Base-by-base conservation (phyloP, 2,113 vertebrate species). In the Sceloporus tristichus region DNA sequence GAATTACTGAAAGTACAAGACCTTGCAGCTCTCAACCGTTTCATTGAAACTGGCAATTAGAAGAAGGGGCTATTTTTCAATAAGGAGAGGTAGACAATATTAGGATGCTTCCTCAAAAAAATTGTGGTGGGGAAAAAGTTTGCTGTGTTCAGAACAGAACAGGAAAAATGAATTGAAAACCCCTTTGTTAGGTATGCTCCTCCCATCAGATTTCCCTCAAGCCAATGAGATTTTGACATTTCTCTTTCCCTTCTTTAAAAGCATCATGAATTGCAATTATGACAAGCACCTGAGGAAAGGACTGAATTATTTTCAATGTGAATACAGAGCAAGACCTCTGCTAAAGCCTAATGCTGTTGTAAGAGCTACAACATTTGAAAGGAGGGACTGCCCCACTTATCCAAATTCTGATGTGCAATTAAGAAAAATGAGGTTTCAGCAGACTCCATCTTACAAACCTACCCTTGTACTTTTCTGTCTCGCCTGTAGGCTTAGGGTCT, bases 401-500 rank as follows among this genome's bases (percentile, higher is more conserved):
- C 34, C 74, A 75, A 29, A 27, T 71, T 71, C 54, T 59, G 53
- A 19, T 59, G 16, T 29, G 8, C 2, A 56, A 71, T 9, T 11
- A 40, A 29, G 54, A 29, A n/a, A 71, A 9, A 56, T 48, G 21
- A 59, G 25, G 10, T 6, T 40, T 25, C 16, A 10, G 82, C 40
- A 71, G 21, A 56, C 29, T 68, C 70, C 79, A 6, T 38, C 40
- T 23, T 54, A 11, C 34, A 8, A 79, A 91, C 96, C 91, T 95
- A 99, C 98, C 98, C 97, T 98, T 99, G 75, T 97, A 97, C 93
- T 97, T 97, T 95, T 99, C 98, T 0, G 94, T 97, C 89, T 97
- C 97, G 1, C 97, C 97, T 0, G 96, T 97, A 25, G 96, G 96
- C 0, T 96, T 97, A 0, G 98, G 96, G 0, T 98, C 98, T 0